Percentiles rank a stretch among this genome's conserved stretches.
Conservation (phyloP, 2,888 invertebrate genomes). For the Neocrepidodera transversa region DNA sequence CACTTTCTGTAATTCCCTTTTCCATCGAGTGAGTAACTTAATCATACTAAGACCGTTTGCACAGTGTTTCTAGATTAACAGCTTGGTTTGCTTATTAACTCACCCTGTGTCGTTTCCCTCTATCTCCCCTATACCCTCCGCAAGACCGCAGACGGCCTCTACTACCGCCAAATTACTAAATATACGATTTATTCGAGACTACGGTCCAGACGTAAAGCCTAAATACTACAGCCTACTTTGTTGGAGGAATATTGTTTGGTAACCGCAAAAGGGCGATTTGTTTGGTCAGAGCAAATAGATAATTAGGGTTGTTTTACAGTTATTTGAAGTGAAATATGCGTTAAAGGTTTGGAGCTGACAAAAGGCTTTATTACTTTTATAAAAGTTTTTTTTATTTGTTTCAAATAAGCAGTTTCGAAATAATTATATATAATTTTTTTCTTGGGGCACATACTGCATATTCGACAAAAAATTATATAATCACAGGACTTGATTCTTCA, state of each 20-base stretch:
- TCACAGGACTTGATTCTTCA: too few species aligned
- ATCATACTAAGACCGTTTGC: constrained; percentile 45
- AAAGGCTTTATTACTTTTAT: too few species aligned
- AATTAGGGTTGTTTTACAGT: background rate
- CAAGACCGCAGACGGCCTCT: constrained; percentile 34
- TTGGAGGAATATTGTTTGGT: background rate
- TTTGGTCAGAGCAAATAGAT: background rate
- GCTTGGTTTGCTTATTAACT: constrained; percentile 44
- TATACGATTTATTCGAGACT: constrained; percentile 11
- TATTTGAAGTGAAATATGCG: too few species aligned
- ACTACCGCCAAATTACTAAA: constrained; percentile 11
- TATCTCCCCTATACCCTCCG: background rate
- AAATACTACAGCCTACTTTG: background rate
- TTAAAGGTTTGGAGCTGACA: too few species aligned
- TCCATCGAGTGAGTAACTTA: constrained; percentile 37
- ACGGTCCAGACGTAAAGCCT: constrained; percentile 1
- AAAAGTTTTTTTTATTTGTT: too few species aligned
- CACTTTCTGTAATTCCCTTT: constrained; percentile 20
- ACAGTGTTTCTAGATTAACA: constrained; percentile 46
- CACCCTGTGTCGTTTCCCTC: constrained; percentile 19
- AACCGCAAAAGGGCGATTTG: background rate
- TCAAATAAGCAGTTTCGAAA: too few species aligned
- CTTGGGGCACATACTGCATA: too few species aligned
- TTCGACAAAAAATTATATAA: too few species aligned
- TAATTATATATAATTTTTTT: too few species aligned